A percentile compares a stretch with the other conserved stretches of the same genome.
phyloP scores from a whole-genome alignment of 2,888 invertebrate genomes.

The Julus scandinavius region DNA sequence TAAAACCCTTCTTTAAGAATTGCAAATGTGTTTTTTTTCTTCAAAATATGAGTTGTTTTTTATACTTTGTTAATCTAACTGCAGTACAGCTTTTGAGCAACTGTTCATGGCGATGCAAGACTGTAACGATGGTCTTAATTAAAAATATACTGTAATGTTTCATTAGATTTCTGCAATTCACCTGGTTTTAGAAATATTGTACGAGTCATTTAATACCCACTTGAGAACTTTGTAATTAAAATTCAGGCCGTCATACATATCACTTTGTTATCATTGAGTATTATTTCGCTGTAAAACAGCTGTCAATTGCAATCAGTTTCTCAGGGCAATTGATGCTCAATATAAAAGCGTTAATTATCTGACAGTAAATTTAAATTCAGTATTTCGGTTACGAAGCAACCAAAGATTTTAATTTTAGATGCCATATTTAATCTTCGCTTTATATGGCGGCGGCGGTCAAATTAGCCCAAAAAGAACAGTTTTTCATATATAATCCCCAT shows the following conservation, averaged over 20 bases:
- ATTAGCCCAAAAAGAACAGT: not conserved
- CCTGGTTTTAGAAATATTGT: not conserved
- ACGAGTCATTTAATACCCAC: not conserved
- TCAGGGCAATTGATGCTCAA: not conserved
- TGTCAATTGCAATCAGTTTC: not conserved
- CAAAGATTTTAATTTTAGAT: not conserved
- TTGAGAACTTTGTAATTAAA: not conserved
- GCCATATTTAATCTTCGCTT: not conserved
- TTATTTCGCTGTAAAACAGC: not conserved
- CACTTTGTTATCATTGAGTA: not conserved
- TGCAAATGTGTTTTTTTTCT: not conserved
- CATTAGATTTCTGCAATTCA: not conserved
- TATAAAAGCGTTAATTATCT: not conserved
- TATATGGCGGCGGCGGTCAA: not conserved
- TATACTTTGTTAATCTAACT: too few relatives aligned
- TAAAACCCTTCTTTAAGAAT: not conserved
- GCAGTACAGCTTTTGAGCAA: too few relatives aligned
- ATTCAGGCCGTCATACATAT: not conserved
- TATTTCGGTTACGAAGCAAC: slow-evolving; percentile 11
- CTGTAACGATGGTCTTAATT: too few relatives aligned
- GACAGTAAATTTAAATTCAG: not conserved
- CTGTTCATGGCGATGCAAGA: too few relatives aligned
- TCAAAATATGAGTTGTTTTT: too few relatives aligned
- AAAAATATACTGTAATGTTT: too few relatives aligned
- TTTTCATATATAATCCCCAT: slow-evolving; percentile 15